Percentiles rank a stretch among this genome's conserved stretches.
Evolutionary conservation across 2,888 invertebrate species (phyloP).

Genomic region (Synergus japonicus): DNA sequence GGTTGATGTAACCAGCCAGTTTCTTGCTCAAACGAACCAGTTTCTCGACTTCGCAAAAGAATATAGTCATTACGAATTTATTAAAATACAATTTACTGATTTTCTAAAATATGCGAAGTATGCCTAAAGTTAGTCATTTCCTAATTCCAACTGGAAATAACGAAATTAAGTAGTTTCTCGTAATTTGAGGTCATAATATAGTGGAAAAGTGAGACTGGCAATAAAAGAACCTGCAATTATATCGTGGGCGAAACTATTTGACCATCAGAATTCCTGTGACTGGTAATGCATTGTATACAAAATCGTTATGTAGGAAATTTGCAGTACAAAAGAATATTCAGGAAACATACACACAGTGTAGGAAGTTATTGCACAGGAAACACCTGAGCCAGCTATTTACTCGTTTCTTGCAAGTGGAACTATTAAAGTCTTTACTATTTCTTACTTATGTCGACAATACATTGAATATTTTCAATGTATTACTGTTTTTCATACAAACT

Average conservation of each 20-base stretch:
- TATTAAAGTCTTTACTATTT: slow-evolving; percentile 30
- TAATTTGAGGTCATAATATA: too few species aligned
- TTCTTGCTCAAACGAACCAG: not conserved
- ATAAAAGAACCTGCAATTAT: not conserved
- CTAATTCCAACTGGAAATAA: too few species aligned
- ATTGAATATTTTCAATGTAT: slow-evolving; percentile 13
- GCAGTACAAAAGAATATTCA: slow-evolving; percentile 21
- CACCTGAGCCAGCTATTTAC: slow-evolving; percentile 19
- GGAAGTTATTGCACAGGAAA: slow-evolving; percentile 27
- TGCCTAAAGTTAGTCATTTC: too few species aligned
- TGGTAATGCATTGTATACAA: slow-evolving; percentile 2
- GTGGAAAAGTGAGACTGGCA: too few species aligned
- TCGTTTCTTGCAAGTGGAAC: not conserved
- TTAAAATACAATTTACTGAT: not conserved
- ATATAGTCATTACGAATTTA: not conserved
- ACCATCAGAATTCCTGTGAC: not conserved
- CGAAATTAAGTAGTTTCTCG: too few species aligned
- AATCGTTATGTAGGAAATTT: not conserved
- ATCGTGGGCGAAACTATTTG: not conserved
- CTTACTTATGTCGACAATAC: not conserved
- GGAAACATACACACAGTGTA: slow-evolving; percentile 5
- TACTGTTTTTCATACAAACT: not conserved
- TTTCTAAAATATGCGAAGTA: too few species aligned
- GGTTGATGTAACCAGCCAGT: not conserved
- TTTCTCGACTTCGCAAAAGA: not conserved